Percentiles rank a stretch among this genome's conserved stretches.
Evolutionary conservation across 53 echinoderm and acorn worm species (phyloP).

Genomic region (Stichopus horrens): DNA sequence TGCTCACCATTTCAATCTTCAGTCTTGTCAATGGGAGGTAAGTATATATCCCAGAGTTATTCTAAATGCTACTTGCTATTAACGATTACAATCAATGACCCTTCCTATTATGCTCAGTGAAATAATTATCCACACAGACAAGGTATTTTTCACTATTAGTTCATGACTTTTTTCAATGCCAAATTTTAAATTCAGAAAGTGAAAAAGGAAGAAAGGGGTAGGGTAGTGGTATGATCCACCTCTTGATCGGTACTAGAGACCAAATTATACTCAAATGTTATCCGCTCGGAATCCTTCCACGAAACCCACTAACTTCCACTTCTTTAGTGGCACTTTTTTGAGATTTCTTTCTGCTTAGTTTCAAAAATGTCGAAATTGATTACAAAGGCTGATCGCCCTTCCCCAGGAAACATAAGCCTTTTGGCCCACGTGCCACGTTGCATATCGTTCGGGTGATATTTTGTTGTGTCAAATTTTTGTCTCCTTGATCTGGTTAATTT

Average conservation of each 20-base stretch:
- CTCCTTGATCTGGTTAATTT: neutral
- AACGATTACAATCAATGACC: neutral
- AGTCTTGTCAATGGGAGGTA: constrained; percentile 39
- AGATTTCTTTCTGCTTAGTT: no score
- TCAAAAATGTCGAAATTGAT: no score
- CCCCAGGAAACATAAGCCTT: neutral
- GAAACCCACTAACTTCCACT: no score
- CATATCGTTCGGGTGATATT: constrained; percentile 8
- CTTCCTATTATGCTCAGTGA: constrained; percentile 15
- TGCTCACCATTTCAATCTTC: constrained; percentile 37
- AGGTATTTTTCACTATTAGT: constrained; percentile 20
- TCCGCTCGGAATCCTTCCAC: no score
- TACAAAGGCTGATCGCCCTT: no score
- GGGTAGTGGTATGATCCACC: no score
- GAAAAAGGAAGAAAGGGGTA: no score
- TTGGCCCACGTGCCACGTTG: constrained; percentile 1
- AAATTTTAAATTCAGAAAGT: constrained; percentile 19
- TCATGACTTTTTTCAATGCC: neutral
- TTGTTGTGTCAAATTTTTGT: constrained; percentile 5
- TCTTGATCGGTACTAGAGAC: no score
- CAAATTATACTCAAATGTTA: no score
- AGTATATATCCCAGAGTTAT: constrained; percentile 9
- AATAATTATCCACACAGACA: constrained; percentile 17
- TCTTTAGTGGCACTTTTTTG: no score
- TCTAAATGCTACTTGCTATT: neutral